These are phyloP conservation scores for Momotus momota DNA, from an alignment of 2,797 vertebrate species.

Conservation along the genomic window DNA sequence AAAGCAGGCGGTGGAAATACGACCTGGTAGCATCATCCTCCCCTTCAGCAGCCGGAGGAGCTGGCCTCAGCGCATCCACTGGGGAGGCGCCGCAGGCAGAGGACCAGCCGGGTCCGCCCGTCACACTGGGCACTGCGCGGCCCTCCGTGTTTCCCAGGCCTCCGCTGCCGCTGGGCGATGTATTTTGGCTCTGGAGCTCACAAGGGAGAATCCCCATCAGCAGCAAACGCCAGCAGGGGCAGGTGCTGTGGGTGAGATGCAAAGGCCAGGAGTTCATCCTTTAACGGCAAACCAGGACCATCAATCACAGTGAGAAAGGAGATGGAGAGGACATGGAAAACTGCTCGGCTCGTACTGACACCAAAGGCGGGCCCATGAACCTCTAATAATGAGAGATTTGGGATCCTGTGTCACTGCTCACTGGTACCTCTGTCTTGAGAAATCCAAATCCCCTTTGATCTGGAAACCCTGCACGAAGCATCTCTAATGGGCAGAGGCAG, in stretches of 20 bases:
- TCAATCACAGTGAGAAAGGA: not conserved
- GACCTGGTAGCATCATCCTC: not conserved
- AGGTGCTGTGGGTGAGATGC: not conserved
- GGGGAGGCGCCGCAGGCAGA: not conserved
- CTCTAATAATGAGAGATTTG: fast-evolving
- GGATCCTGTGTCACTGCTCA: not conserved
- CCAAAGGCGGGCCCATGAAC: not conserved
- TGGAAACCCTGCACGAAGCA: not conserved
- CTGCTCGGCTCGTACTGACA: not conserved
- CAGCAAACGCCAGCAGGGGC: not conserved
- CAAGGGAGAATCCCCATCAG: not conserved
- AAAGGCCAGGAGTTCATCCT: not conserved
- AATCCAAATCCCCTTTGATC: not conserved
- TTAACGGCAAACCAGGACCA: fast-evolving
- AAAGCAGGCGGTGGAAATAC: conserved; percentile 37
- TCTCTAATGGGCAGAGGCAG: not conserved
- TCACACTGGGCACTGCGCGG: not conserved
- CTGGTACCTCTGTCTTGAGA: not conserved
- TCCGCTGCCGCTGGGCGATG: fast-evolving
- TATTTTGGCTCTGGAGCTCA: not conserved
- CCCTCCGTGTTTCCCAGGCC: not conserved
- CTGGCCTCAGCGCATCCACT: fast-evolving
- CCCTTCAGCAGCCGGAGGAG: not conserved
- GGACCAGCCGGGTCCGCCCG: fast-evolving
- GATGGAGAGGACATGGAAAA: not conserved